Base-by-base conservation (phyloP, 2,797 vertebrate genomes). In the Enteromius radiatus region DNA sequence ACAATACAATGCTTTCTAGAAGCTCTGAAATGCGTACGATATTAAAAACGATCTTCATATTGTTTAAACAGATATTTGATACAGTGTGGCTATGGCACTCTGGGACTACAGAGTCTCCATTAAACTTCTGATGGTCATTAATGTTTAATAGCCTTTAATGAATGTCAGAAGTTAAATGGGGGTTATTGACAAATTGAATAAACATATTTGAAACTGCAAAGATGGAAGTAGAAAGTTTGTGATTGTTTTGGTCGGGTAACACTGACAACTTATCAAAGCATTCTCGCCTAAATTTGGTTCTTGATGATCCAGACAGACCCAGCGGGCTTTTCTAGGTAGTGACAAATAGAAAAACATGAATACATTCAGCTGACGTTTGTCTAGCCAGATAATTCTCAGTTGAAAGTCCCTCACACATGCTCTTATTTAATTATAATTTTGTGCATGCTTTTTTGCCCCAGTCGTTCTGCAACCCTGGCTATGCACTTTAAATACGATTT, bases 401-500 rank as follows among this genome's bases (percentile, higher is more conserved):
- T 81, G 59, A 80, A 82, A 89, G 84, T 83, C 83, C 71, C 52
- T 77, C 80, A 86, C 82, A 85, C 81, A 84, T 84, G 67, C 79
- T 83, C 80, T 80, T 80, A 54, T 85, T 69, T 89, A 78, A 84
- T 86, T 89, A 87, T 87, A 88, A 86, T 64, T 80, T 65, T 82
- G 74, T 3, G 61, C 74, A 26, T 56, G 73, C 63, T 82, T 15
- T 36, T 52, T 82, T 69, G 33, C 14, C 54, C 63, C 28, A n/a
- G 45, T 45, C 75, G 26, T 71, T 65, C 47, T 73, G 38, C 76
- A 82, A 76, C 31, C 49, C 54, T 86, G 78, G 83, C 87, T 78
- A 78, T 75, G 69, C 78, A 77, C 65, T 87, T 87, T 83, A 80
- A 68, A 86, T 86, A 85, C 26, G 75, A 85, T 85, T 88, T 73